Percentiles rank a stretch among this genome's conserved stretches.
Conservation (phyloP, 2,113 vertebrate genomes). For the Formicarius rufipectus region DNA sequence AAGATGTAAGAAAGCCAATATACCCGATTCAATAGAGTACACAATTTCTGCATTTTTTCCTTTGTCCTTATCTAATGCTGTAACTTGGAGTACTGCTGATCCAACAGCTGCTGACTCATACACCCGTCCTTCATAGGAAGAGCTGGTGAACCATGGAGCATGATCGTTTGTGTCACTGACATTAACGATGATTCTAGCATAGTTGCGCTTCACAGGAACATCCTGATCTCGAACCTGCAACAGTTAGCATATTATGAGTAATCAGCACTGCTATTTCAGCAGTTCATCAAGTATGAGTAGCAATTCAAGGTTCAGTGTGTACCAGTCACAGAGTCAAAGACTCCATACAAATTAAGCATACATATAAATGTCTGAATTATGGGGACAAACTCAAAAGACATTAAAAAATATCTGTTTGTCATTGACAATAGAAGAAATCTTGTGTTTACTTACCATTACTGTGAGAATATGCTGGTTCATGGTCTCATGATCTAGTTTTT, state of each 20-base stretch:
- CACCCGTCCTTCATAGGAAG: constrained; percentile 85
- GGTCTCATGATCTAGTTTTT: constrained; percentile 91
- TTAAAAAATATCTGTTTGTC: not conserved
- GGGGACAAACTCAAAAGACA: not conserved
- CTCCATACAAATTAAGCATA: not conserved
- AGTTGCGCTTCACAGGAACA: constrained; percentile 95
- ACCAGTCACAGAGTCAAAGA: not conserved
- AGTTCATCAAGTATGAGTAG: not conserved
- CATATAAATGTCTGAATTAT: not conserved
- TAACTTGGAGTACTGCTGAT: constrained; percentile 89
- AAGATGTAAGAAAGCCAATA: not conserved
- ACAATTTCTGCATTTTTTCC: constrained; percentile 88
- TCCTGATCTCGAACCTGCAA: constrained; percentile 95
- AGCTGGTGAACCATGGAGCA: constrained; percentile 90
- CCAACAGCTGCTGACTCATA: constrained; percentile 91
- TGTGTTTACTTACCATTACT: constrained; percentile 82
- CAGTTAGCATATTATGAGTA: not conserved
- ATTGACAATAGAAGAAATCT: not conserved
- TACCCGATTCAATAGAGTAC: constrained; percentile 97
- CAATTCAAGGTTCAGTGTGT: not conserved
- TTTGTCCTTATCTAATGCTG: constrained; percentile 94
- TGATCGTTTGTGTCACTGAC: constrained; percentile 96
- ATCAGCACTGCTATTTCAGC: not conserved
- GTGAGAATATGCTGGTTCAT: constrained; percentile 89
- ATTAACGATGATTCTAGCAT: constrained; percentile 85